These are phyloP conservation scores for Eilema depressum DNA, from an alignment of 2,888 invertebrate genomes.

Conservation along the genomic window DNA sequence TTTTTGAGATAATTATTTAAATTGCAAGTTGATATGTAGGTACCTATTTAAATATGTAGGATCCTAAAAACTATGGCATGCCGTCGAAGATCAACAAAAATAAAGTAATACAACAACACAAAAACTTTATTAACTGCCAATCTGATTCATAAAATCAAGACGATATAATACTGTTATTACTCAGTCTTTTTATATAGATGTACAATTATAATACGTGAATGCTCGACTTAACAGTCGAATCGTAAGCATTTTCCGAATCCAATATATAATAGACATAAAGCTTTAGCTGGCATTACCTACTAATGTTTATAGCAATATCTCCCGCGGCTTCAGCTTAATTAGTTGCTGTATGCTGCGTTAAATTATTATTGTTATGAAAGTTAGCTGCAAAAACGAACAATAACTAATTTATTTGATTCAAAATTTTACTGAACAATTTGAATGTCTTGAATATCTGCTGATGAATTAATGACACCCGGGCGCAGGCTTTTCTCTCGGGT, in stretches of 20 bases:
- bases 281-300: slow-evolving; percentile 40
- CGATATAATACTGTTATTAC: neutral
- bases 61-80: neutral
- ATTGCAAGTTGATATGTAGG: neutral
- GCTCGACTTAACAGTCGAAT: neutral
- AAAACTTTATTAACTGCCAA: neutral
- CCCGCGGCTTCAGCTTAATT: slow-evolving; percentile 42
- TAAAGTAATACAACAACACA: neutral
- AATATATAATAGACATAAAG: slow-evolving; percentile 41
- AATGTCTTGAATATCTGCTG: neutral
- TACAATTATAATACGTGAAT: neutral
- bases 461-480: neutral
- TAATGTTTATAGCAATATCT: slow-evolving; percentile 38
- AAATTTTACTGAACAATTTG: neutral
- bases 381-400: slow-evolving; percentile 27
- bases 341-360: slow-evolving; percentile 32
- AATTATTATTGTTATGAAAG: slow-evolving; percentile 28
- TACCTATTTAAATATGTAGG: neutral
- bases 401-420: neutral
- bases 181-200: neutral
- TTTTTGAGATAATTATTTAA: neutral
- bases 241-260: slow-evolving; percentile 35
- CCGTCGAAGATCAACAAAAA: neutral
- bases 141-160: neutral
- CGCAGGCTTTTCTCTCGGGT: neutral